Evolutionary conservation across 2,113 vertebrate genomes (phyloP), one percentile per base, ranked within the genome.

Genomic region (Corydoras maculifer): DNA sequence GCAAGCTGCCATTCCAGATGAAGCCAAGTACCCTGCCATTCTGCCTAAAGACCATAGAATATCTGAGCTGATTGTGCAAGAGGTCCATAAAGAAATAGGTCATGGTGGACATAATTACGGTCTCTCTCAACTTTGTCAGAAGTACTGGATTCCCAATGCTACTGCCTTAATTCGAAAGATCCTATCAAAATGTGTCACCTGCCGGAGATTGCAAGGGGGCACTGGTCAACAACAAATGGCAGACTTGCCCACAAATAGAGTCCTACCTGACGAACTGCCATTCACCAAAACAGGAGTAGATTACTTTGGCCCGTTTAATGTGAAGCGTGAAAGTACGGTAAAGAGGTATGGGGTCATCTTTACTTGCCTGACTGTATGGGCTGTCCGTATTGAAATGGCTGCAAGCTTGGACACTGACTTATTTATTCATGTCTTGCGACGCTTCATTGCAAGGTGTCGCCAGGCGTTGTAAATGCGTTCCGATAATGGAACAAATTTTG

Each of bases 401-500:
- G 18, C 62, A 2, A 67, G 57, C 0, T 10, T 75, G 9, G 68
- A 77, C n/a, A 66, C 62, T 4, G 58, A 67, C n/a, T 75, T 58
- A 3, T 82, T 61, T 9, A 72, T 75, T 13, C 57, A 69, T 18
- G 62, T 35, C 15, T 11, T 53, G 49, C 11, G 7, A 1, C 11
- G 49, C 7, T 7, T 51, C 3, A 4, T 62, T 32, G 48, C 50
- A 5, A 67, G 59, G 51, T 11, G 57, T 43, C 43, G 73, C 3
- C 63, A 72, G 43, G 63, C 25, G 49, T 51, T 9, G 49, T 7
- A 2, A 29, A 51, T 2, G 32, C 18, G 0, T n/a, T 75, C 64
- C 1, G 73, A 78, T 6, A 78, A 75, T 14, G 77, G 43, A 31
- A 75, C 10, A 0, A 75, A 72, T 29, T 72, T 75, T 31, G 9